Evolutionary conservation across 2,113 vertebrate genomes (phyloP).

Genomic region (Clarias batrachus): DNA sequence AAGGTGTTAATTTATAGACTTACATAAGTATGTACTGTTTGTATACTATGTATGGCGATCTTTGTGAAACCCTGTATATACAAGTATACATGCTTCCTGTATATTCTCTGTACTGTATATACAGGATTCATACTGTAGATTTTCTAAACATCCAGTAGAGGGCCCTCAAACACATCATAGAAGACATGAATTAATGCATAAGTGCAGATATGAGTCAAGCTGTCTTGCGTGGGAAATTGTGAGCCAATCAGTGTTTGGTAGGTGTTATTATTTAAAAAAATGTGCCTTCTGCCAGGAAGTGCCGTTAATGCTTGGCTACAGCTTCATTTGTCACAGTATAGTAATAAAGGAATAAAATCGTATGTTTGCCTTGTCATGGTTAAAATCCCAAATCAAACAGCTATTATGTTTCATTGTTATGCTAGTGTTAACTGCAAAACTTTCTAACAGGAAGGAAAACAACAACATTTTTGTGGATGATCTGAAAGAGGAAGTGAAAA

Average conservation of each 20-base stretch:
- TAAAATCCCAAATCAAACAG: background rate
- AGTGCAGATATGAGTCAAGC: background rate
- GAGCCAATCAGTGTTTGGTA: background rate
- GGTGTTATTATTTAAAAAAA: background rate
- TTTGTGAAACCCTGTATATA: no score
- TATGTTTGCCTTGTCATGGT: background rate
- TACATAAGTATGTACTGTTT: no score
- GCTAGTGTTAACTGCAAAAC: background rate
- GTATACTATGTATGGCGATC: no score
- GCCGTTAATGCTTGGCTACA: background rate
- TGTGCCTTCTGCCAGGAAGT: background rate
- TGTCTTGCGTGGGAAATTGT: background rate
- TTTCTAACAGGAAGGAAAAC: constrained; percentile 81
- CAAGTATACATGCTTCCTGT: no score
- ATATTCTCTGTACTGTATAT: no score
- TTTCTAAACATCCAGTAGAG: constrained; percentile 22
- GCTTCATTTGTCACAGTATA: background rate
- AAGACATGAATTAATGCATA: background rate
- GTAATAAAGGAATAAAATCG: background rate
- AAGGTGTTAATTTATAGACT: no score
- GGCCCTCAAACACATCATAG: background rate
- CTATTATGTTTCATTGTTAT: background rate
- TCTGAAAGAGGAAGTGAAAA: constrained; percentile 81
- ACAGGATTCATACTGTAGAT: background rate
- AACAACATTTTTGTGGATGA: constrained; percentile 90